Evolutionary conservation across 2,888 invertebrate species (phyloP).

Genomic region (Koerneria pararmatus): DNA sequence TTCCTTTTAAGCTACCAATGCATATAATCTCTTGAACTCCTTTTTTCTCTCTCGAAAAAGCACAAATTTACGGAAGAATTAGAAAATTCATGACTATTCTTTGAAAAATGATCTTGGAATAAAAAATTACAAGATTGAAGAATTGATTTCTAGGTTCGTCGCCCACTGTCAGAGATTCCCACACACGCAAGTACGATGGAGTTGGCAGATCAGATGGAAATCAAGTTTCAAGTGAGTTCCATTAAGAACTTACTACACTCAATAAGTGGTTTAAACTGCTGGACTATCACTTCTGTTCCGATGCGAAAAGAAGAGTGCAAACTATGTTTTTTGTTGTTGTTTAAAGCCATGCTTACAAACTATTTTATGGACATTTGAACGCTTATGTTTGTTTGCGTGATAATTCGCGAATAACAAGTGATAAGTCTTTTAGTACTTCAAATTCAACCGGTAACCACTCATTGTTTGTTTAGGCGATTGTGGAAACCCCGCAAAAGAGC

Average conservation of each 20-base stretch:
- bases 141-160: conserved; percentile 38
- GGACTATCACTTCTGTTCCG: no score
- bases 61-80: not conserved
- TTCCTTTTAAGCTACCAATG: no score
- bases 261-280: no score
- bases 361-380: no score
- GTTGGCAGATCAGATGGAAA: conserved; percentile 56
- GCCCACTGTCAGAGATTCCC: conserved; percentile 54
- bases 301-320: no score
- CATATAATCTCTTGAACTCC: no score
- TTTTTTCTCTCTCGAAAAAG: no score
- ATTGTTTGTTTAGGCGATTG: conserved; percentile 39
- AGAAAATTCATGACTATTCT: not conserved
- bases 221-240: conserved; percentile 56
- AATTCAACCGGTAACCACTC: not conserved
- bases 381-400: no score
- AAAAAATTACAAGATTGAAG: not conserved
- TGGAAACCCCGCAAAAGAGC: conserved; percentile 57
- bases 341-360: no score
- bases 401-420: not conserved
- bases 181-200: conserved; percentile 44
- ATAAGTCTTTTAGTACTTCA: not conserved
- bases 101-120: not conserved
- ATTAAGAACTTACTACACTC: no score
- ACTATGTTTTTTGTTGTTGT: no score